Conservation (phyloP, 2,888 invertebrate species). For the Amaurobius ferox region DNA sequence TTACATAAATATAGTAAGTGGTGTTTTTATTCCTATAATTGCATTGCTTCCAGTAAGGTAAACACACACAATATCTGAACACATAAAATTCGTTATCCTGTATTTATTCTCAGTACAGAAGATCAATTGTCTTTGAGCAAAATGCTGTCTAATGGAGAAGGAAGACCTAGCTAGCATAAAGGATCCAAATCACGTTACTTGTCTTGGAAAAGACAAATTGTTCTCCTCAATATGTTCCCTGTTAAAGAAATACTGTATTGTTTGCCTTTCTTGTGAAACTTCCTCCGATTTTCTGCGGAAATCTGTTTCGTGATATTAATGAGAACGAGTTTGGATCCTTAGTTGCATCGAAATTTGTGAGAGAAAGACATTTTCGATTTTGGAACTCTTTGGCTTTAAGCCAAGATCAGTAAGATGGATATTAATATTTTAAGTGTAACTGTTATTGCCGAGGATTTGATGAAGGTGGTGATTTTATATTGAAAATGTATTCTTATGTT, state of each 20-base stretch:
- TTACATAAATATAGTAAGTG: too few species aligned
- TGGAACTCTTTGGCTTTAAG: background rate
- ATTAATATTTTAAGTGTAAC: slow-evolving; percentile 8
- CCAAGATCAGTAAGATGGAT: background rate
- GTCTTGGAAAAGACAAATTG: slow-evolving; percentile 15
- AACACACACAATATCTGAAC: too few species aligned
- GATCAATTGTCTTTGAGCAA: too few species aligned
- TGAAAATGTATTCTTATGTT: background rate
- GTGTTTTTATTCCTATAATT: too few species aligned
- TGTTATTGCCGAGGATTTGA: background rate
- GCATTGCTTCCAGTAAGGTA: too few species aligned
- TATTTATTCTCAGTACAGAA: too few species aligned
- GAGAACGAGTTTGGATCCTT: background rate
- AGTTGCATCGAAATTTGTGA: background rate
- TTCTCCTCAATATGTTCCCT: background rate
- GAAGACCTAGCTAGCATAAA: background rate
- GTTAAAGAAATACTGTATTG: background rate
- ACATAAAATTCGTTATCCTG: too few species aligned
- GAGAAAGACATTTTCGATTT: background rate
- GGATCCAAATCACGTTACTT: slow-evolving; percentile 25
- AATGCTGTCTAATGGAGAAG: background rate
- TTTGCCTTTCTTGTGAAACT: background rate
- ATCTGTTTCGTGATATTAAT: background rate
- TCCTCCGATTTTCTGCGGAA: background rate
- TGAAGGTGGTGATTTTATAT: background rate